These are phyloP conservation scores for Prosopocoilus inquinatus DNA, from an alignment of 2,888 invertebrate species.

Conservation along the genomic window DNA sequence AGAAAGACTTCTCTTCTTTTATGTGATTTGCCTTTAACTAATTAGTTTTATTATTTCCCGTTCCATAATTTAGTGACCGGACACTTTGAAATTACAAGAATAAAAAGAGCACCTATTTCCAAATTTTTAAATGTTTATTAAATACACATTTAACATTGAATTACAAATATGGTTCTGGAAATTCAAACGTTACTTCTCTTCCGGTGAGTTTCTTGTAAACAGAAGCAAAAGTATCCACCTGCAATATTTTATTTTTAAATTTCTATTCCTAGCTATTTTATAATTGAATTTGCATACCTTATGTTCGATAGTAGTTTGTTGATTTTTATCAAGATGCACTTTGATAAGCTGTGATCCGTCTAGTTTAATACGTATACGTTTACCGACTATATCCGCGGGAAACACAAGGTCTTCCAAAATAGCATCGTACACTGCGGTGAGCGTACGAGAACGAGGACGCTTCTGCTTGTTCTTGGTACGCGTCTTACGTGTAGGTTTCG, in stretches of 20 bases:
- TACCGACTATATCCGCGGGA: constrained; percentile 99
- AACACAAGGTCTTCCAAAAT: constrained; percentile 96
- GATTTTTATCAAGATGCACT: constrained; percentile 96
- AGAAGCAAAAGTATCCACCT: constrained; percentile 97
- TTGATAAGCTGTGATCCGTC: constrained; percentile 96
- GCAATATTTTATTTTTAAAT: too few species aligned
- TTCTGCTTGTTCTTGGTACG: constrained; percentile 75
- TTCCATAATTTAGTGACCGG: too few species aligned
- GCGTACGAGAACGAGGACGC: constrained; percentile 78
- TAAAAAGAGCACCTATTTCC: too few species aligned
- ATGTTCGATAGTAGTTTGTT: constrained; percentile 99
- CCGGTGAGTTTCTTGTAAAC: constrained; percentile 99
- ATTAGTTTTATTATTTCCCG: too few species aligned
- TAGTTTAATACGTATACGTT: constrained; percentile 91
- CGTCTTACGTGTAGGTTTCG: constrained; percentile 96
- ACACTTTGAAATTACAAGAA: too few species aligned
- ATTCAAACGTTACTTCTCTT: constrained; percentile 98
- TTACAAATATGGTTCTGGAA: constrained; percentile 97
- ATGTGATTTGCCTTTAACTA: too few species aligned
- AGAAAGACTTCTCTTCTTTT: too few species aligned
- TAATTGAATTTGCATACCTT: constrained; percentile 79
- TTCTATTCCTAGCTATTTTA: constrained; percentile 31
- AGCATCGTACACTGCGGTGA: constrained; percentile 96
- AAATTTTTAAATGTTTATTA: constrained; percentile 37
- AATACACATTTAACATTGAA: constrained; percentile 40